These are phyloP conservation scores for Plutomurus gul DNA, from an alignment of 1,140 invertebrate species.

Conservation along the genomic window DNA sequence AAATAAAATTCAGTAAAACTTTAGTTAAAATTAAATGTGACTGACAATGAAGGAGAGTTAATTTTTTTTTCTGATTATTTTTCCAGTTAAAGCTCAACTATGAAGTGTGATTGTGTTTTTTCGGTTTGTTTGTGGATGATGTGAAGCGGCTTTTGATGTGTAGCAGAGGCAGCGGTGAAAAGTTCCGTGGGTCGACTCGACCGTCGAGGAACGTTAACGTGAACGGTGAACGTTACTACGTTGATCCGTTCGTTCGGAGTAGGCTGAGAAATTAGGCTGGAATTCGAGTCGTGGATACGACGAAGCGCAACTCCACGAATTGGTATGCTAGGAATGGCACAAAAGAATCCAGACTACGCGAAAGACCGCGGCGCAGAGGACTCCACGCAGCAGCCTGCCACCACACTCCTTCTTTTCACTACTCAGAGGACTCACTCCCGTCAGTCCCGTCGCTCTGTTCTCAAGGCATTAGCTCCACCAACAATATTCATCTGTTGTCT, in stretches of 20 bases:
- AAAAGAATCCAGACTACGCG: slow-evolving; percentile 41
- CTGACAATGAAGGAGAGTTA: not conserved
- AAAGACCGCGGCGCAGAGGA: slow-evolving; percentile 30
- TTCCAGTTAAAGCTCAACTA: not conserved
- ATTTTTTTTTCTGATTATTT: not conserved
- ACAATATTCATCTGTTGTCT: slow-evolving; percentile 29
- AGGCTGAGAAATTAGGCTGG: slow-evolving; percentile 31
- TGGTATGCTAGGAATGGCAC: slow-evolving; percentile 40
- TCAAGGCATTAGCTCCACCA: slow-evolving; percentile 1
- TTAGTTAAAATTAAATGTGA: not conserved
- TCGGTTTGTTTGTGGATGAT: slow-evolving; percentile 26
- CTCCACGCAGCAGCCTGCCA: slow-evolving; percentile 34
- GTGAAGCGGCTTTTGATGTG: not conserved
- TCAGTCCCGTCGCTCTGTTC: slow-evolving; percentile 1
- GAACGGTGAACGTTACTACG: slow-evolving; percentile 27
- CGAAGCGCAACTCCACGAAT: slow-evolving; percentile 38
- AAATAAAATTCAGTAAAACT: no score
- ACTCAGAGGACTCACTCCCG: slow-evolving; percentile 13
- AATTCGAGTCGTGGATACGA: slow-evolving; percentile 19
- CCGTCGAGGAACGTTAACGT: slow-evolving; percentile 24
- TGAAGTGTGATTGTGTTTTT: slow-evolving; percentile 21
- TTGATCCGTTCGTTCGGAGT: slow-evolving; percentile 21
- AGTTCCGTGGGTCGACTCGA: slow-evolving; percentile 17
- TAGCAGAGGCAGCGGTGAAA: not conserved
- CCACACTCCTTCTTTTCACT: slow-evolving; percentile 28